Evolutionary conservation across 1,140 invertebrate genomes (phyloP), one percentile per base, ranked within the genome.

Genomic region (Sitophilus oryzae): DNA sequence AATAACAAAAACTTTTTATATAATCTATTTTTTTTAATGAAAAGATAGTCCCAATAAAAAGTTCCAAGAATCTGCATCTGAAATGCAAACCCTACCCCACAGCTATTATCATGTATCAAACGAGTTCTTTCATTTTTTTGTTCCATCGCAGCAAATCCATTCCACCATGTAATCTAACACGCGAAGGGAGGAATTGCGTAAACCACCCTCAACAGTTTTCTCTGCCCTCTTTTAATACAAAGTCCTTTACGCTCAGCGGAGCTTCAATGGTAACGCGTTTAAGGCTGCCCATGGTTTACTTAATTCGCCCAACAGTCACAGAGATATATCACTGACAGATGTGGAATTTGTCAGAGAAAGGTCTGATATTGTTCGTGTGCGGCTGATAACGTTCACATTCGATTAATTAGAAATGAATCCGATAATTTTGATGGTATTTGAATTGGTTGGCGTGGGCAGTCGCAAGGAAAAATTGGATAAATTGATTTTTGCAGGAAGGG

Each of bases 241-340:
- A 58, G 55, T 57, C 56, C 56, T 70, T 70, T 64, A 60, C 68
- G 66, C 66, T 66, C 56, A 60, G 60, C 22, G 62, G 63, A 56
- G 58, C 63, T 62, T 67, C 65, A 66, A 70, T 70, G 52, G 55
- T 69, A 68, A 69, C 63, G 61, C 61, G 66, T 67, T 66, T 69
- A 67, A 64, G 64, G 50, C 61, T 58, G 50, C 49, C 66, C 61
- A 63, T 56, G 58, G 61, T 68, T 70, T 66, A 58, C 63, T 65
- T 66, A 65, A 70, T 70, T 69, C 63, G 50, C 35, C 40, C 57
- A 57, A 62, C 58, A 63, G 61, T 64, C 61, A 55, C 57, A 59
- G 55, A 59, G 61, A 66, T 65, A 67, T 67, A 69, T 70, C 69
- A 65, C 54, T 69, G 67, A 66, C 69, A 71, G 69, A 71, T 71